phyloP scores from a whole-genome alignment of 2,113 vertebrate genomes.

The Chitala chitala region DNA sequence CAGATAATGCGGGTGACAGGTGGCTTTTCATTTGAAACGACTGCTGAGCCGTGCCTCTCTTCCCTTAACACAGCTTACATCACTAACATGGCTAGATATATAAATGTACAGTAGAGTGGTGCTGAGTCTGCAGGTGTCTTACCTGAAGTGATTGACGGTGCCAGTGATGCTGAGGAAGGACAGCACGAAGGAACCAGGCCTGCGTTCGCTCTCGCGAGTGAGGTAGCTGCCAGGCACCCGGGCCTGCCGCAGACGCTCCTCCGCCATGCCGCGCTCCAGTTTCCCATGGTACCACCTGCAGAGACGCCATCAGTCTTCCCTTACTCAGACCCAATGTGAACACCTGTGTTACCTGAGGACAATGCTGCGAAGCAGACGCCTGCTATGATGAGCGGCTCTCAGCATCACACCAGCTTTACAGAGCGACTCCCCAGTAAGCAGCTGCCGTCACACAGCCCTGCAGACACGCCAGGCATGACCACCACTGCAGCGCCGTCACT shows the following conservation, averaged over 20 bases:
- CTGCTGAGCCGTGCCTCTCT: too few species aligned
- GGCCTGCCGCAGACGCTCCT: conserved; percentile 92
- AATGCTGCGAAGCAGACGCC: too few species aligned
- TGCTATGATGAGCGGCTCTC: too few species aligned
- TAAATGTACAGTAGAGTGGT: too few species aligned
- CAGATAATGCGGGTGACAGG: too few species aligned
- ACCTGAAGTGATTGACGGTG: conserved; percentile 98
- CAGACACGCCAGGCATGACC: too few species aligned
- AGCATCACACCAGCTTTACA: too few species aligned
- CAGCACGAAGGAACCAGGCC: conserved; percentile 97
- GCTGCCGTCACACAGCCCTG: too few species aligned
- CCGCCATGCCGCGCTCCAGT: conserved; percentile 93
- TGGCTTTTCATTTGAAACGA: too few species aligned
- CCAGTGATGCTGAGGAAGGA: conserved; percentile 96
- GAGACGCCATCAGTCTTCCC: background rate
- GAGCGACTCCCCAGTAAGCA: too few species aligned
- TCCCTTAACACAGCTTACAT: background rate
- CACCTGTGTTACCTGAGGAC: background rate
- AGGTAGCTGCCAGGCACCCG: conserved; percentile 92
- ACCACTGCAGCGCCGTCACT: too few species aligned
- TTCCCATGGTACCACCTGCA: conserved; percentile 99
- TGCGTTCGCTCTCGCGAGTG: conserved; percentile 97
- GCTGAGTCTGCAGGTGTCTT: conserved; percentile 29
- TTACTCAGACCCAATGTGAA: too few species aligned
- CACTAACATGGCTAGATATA: background rate